These are phyloP conservation scores for Microtus pennsylvanicus DNA, from an alignment of 2,113 vertebrate genomes.

Conservation along the genomic window DNA sequence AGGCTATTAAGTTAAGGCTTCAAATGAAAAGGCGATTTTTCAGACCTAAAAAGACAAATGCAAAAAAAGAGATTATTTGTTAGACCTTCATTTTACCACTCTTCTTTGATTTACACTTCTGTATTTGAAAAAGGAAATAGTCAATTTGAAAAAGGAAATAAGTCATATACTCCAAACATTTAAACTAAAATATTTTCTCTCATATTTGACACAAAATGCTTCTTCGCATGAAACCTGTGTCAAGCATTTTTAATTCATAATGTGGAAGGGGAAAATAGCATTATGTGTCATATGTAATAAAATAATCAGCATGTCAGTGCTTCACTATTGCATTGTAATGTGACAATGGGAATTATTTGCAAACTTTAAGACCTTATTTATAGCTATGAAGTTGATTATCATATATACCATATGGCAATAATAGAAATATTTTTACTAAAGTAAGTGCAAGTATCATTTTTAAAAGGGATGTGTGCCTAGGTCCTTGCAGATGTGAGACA, in stretches of 20 bases:
- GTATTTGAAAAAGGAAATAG: slow-evolving; percentile 3
- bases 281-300: slow-evolving; percentile 5
- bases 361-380: neutral
- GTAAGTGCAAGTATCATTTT: neutral
- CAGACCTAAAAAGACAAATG: slow-evolving; percentile 33
- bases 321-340: neutral
- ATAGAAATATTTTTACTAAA: slow-evolving; percentile 47
- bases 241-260: slow-evolving; percentile 36
- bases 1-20: slow-evolving; percentile 54
- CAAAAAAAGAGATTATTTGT: slow-evolving; percentile 17
- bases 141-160: neutral
- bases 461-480: neutral
- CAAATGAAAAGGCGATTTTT: slow-evolving; percentile 58
- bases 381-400: neutral
- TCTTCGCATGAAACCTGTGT: neutral
- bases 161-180: neutral
- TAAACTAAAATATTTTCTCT: slow-evolving; percentile 15
- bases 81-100: neutral
- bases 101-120: slow-evolving; percentile 17
- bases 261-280: slow-evolving; percentile 20
- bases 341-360: neutral
- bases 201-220: slow-evolving; percentile 8
- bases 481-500: neutral
- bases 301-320: neutral
- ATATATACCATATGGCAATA: slow-evolving; percentile 11